These are phyloP conservation scores for Orchesella flavescens DNA, from an alignment of 2,888 invertebrate species.

Conservation along the genomic window DNA sequence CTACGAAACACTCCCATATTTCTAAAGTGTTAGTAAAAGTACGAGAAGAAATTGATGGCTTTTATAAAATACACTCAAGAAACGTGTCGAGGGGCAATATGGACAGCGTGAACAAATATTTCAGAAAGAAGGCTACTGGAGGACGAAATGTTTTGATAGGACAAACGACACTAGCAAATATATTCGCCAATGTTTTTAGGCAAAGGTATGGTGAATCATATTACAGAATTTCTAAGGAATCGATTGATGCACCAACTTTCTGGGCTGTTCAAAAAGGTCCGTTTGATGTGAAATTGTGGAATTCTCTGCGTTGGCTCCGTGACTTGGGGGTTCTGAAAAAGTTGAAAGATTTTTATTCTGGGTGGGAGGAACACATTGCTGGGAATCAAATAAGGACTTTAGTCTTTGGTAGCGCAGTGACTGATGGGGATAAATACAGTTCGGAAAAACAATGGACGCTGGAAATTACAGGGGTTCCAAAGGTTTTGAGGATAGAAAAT, in stretches of 20 bases:
- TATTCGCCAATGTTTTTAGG: not conserved
- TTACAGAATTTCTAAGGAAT: not conserved
- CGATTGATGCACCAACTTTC: not conserved
- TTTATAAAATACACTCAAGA: not conserved
- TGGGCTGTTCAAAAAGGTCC: conserved; percentile 31
- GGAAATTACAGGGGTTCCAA: not conserved
- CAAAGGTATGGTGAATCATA: not conserved
- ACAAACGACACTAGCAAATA: not conserved
- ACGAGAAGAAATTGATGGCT: not conserved
- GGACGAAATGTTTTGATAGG: conserved; percentile 1
- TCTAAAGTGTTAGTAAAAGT: not conserved
- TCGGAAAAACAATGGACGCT: not conserved
- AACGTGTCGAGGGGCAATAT: no score
- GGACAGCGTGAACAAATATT: not conserved
- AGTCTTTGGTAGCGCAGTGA: not conserved
- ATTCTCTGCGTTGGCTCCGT: not conserved
- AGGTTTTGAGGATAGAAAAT: conserved; percentile 10
- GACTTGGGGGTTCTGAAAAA: not conserved
- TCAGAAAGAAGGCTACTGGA: not conserved
- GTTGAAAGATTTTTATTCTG: not conserved
- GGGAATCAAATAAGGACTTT: not conserved
- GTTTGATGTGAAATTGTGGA: not conserved
- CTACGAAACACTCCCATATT: not conserved
- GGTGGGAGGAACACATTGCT: not conserved
- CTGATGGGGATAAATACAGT: not conserved